phyloP scores from a whole-genome alignment of 2,113 vertebrate genomes.

The Cairina moschata region DNA sequence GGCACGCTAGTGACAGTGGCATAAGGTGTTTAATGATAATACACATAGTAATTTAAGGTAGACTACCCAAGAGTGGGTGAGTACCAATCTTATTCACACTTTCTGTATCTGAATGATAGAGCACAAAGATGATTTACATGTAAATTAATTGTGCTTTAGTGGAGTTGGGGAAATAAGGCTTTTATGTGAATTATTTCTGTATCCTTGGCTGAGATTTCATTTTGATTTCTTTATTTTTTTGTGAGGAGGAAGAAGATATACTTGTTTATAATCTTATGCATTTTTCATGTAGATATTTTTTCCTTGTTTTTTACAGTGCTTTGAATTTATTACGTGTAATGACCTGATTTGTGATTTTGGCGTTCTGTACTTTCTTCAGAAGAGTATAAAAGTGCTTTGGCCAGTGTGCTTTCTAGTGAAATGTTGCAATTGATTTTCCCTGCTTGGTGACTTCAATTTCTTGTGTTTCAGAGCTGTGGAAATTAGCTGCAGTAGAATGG shows the following conservation, averaged over 20 bases:
- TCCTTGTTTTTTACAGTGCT: neutral
- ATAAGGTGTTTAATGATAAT: neutral
- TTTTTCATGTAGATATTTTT: neutral
- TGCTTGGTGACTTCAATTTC: conserved; percentile 44
- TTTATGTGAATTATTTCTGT: neutral
- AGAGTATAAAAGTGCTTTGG: neutral
- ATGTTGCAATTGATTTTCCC: neutral
- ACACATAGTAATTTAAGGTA: neutral
- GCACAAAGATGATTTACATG: neutral
- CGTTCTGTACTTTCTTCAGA: neutral
- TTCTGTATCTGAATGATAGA: neutral
- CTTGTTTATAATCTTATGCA: neutral
- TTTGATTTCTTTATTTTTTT: neutral
- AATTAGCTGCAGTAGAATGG: conserved; percentile 79
- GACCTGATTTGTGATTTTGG: neutral
- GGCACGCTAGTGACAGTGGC: neutral
- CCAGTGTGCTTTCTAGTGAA: neutral
- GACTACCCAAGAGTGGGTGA: neutral
- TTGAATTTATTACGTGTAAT: neutral
- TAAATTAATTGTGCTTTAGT: neutral
- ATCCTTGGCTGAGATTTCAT: neutral
- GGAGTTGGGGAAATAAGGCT: neutral
- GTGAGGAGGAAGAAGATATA: neutral
- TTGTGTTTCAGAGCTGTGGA: conserved; percentile 73
- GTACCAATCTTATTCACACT: neutral